phyloP scores from a whole-genome alignment of 2,888 invertebrate genomes.

The Eutolmus rufibarbis region DNA sequence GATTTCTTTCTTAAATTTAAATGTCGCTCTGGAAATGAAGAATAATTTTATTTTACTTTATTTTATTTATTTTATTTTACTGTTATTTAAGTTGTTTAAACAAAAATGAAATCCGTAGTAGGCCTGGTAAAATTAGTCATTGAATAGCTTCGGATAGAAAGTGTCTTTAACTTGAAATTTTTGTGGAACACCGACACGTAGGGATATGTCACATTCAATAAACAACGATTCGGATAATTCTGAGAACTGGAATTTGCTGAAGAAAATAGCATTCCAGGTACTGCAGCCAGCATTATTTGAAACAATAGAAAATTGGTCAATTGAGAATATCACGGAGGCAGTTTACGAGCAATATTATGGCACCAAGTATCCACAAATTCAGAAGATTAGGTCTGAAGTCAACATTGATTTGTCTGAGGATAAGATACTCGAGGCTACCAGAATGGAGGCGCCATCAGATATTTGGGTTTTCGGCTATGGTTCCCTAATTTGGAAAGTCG shows the following conservation, averaged over 20 bases:
- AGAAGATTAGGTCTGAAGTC: constrained; percentile 28
- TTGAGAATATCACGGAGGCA: not conserved
- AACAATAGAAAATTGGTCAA: not conserved
- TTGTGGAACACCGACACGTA: not conserved
- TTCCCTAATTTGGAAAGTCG: constrained; percentile 94
- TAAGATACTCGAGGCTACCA: not conserved
- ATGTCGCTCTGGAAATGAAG: too few relatives aligned
- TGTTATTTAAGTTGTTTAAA: too few relatives aligned
- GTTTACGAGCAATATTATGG: not conserved
- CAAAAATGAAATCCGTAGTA: not conserved
- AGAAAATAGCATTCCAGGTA: not conserved
- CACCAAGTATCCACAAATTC: not conserved
- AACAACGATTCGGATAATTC: not conserved
- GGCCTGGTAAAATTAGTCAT: not conserved
- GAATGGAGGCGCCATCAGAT: constrained; percentile 49
- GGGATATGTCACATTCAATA: not conserved
- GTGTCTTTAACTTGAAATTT: not conserved
- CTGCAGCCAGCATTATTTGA: not conserved
- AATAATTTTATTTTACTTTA: too few relatives aligned
- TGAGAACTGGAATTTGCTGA: not conserved
- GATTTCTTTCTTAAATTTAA: too few relatives aligned
- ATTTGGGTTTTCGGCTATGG: constrained; percentile 98
- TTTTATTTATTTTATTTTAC: too few relatives aligned
- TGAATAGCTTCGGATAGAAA: not conserved
- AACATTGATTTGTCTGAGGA: constrained; percentile 11